Evolutionary conservation across 2,113 vertebrate genomes (phyloP), one percentile per base, ranked within the genome.

Genomic region (Corynorhinus townsendii): DNA sequence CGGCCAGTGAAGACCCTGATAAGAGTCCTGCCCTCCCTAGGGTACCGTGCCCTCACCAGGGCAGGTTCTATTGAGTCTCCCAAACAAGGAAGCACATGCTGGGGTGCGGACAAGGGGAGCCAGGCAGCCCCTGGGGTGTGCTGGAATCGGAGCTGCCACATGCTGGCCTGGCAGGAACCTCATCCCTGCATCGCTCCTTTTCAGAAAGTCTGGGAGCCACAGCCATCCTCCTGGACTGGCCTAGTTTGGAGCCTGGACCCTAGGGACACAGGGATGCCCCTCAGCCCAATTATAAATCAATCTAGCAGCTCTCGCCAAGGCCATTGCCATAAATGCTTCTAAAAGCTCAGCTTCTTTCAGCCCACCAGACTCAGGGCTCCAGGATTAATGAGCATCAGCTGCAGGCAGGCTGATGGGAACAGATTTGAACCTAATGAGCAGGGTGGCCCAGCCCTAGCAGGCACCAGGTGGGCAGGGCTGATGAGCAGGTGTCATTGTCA

Each of bases 321-420:
- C 97, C 84, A 28, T 26, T 66, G 98, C 68, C 97, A 94, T 85
- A 90, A 98, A 98, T 93, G 97, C 95, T 85, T 97, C 96, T 88
- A 95, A 69, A 49, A 20, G 86, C 86, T 83, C 96, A 73, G 88
- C 80, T 90, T 94, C 93, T 92, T 83, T 90, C 33, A 9, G 91
- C 86, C 93, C 93, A 75, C 86, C 97, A 95, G 94, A 89, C 92
- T 95, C 62, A 2, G 64, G 0, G 28, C 75, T 49, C 77, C 81
- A 69, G 95, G 22, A 76, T 97, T 97, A 97, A 98, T 94, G 96
- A 98, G 95, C 96, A 98, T 94, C 98, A 98, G 98, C 98, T 98
- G 97, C 96, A 38, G 82, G 95, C 96, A 91, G 97, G 92, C 95
- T 97, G 90, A 59, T 95, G 94, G 96, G 98, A 96, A 97, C 98